Evolutionary conservation across 2,797 vertebrate genomes (phyloP), one percentile per base, ranked within the genome.

Genomic region (Mus spretus): DNA sequence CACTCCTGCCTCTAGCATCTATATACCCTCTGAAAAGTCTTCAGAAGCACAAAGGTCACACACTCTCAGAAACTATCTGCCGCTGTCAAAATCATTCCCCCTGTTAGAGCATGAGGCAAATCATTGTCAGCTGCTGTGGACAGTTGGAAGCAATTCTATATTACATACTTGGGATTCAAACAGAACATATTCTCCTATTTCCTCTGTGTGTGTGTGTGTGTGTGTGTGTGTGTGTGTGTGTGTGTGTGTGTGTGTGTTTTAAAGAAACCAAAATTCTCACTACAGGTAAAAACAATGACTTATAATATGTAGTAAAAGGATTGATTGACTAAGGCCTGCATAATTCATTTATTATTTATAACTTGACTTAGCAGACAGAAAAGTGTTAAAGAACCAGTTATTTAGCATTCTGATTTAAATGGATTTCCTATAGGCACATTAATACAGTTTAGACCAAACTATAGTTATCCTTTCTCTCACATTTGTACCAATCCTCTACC

Each of bases 311-410:
- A 84, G 91, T n/a, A 0, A 9, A 87, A 89, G 28, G 0, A 20
- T 89, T 75, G 26, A 44, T 93, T 93, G 70, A 50, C 34, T 37
- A 20, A 96, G 34, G 3, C 9, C 12, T 89, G 9, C 55, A 17
- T 14, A 67, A 94, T 96, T 91, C 53, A 80, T 94, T 55, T 61
- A n/a, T 92, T 90, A 40, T 77, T 91, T 95, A 40, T 13, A 72
- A 47, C 89, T 97, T 26, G n/a, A 59, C 50, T 94, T 95, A 61
- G 40, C 65, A 95, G 47, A 89, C 65, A 93, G 77, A 93, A 85
- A 91, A 44, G 31, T 57, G 1, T 85, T 34, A 26, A 50, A 70
- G 14, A 96, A 50, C 2, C 53, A 90, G 10, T 83, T 94, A 28
- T 61, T n/a, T 90, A 82, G 67, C 34, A 70, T 86, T 72, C 9